Evolutionary conservation across 1,140 invertebrate genomes (phyloP), one percentile per base, ranked within the genome.

Genomic region (Philopotamus ludificatus): DNA sequence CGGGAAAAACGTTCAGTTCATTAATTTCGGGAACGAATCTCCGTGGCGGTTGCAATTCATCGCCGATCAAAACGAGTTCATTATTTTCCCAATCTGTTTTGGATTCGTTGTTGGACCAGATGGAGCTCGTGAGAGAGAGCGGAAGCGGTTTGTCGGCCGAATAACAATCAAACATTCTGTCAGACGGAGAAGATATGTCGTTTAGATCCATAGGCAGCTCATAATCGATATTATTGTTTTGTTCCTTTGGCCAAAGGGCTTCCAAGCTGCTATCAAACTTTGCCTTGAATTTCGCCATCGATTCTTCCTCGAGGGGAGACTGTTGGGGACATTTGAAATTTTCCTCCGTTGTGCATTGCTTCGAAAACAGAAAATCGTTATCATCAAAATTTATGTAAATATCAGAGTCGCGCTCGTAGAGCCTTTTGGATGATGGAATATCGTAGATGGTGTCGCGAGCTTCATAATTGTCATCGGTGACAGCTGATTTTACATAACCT

Each of bases 231-330:
- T 82, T 81, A 61, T 77, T 78, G 10, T 55, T 71, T 63, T 77
- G 75, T 23, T 79, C 76, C 25, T 75, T 78, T 8, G 75, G 73
- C 86, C 86, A 87, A 34, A 87, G 73, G 22, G 85, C 84, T 72
- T 87, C 84, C n/a, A 87, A 77, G 71, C 81, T 85, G 42, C 82
- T 77, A 73, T 86, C 82, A 73, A 87, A 87, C 72, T 87, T 87
- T 7, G 86, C 86, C 71, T 87, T 81, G 61, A 87, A 81, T 68
- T 85, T 82, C 3, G 84, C 85, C 66, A 86, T 82, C 59, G 82
- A 76, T 60, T 83, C 77, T 63, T 81, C 79, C 71, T 86, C 83
- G 61, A 73, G 72, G 10, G 77, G 77, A 51, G 75, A 74, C 22
- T 72, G 71, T 3, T 71, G 73, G 26, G 73, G 68, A 22, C 74